Evolutionary conservation across 2,797 vertebrate species (phyloP), one percentile per base, ranked within the genome.

Genomic region (Ctenosaura bakeri): DNA sequence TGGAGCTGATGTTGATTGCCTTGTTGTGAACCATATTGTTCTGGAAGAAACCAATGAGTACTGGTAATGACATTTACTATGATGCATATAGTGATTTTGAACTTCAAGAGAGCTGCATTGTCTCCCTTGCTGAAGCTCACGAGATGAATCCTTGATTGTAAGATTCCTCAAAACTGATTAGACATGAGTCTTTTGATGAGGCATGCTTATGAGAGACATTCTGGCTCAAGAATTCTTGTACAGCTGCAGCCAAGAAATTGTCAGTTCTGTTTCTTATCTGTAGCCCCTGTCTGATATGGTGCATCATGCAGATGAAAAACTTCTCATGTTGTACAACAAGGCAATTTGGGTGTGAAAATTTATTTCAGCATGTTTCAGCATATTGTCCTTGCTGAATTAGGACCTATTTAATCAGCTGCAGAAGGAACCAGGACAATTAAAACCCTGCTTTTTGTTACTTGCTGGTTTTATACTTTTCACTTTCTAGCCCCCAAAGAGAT

Each of bases 51-150:
- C 85, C 38, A 66, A 62, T 2, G 69, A 77, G 8, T 74, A 13
- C 22, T 42, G 22, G 46, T 54, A 77, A 35, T 42, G 8, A 83
- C 74, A 32, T 29, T 77, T 83, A 83, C n/a, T 69, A 77, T 8
- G 35, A 83, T 76, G 24, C 56, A 54, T 22, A 64, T 38, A 26
- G 46, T 42, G 74, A 71, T 90, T 83, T 64, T 87, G 69, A 54
- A 83, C 73, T 84, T 84, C 90, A 84, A 78, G 87, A 62, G 22
- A 2, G 35, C 26, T 73, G 6, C 20, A 46, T 50, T n/a, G 74
- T 46, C 26, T 81, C 54, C 69, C 22, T 12, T 32, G 59, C n/a
- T 66, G 3, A 42, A 83, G 12, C 66, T 56, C 24, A 69, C 74
- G 42, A 69, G 16, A 66, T 42, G 32, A 32, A 89, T 85, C 16